Base-by-base conservation (phyloP, 2,888 invertebrate genomes). In the Drosophila hamatofila region DNA sequence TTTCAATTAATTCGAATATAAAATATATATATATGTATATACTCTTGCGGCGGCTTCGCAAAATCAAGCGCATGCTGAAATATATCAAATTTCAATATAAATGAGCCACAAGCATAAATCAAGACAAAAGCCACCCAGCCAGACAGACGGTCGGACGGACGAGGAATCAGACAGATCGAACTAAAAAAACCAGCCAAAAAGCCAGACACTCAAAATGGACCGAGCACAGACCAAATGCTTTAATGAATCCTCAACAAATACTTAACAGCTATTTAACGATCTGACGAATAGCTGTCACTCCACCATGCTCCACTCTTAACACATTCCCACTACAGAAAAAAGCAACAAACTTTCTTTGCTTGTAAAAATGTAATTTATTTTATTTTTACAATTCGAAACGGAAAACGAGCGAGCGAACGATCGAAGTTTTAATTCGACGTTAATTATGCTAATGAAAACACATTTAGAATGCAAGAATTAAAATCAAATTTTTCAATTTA, bases 361-460 rank as follows among this genome's bases (percentile, higher is more conserved):
- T 64, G 65, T 83, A 69, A 83, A 83, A 83, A 79, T 79, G 83
- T 81, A 72, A 80, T 82, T 82, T 85, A 83, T 85, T 83, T 83
- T 76, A 72, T 73, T 78, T 85, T 76, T 80, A 81, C 80, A 80
- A 63, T 81, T 75, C 72, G 39, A 73, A 25, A 41, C 42, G 3
- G 25, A 46, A 21, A 39, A 48, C 57, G 42, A 61, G 16, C 7
- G 30, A 68, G 58, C 60, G 58, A 75, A 75, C 81, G 68, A 75
- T 70, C 30, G 9, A n/a, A 54, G 23, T 77, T 82, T 82, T 79
- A 78, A 87, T 84, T 82, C 83, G 72, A 88, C 80, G 83, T 88
- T 90, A 89, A 90, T 91, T 91, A 90, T 91, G 91, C 83, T 90
- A 92, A 91, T 92, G 90, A 91, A 91, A 91, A 91, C 84, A 89